Evolutionary conservation across 2,888 invertebrate species (phyloP).

Genomic region (Rhogogaster chlorosoma): DNA sequence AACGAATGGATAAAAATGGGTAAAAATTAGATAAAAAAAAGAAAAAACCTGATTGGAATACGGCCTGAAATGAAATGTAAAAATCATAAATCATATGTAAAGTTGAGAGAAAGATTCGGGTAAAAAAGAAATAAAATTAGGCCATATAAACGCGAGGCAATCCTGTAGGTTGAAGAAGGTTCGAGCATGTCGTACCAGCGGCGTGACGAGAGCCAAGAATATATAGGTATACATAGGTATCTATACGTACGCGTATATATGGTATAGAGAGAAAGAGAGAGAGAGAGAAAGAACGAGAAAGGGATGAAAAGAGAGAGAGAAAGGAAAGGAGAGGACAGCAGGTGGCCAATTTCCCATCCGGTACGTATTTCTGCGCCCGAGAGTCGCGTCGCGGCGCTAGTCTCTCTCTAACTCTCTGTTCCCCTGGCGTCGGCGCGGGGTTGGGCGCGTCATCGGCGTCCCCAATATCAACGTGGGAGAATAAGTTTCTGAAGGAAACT

Average conservation of each 20-base stretch:
- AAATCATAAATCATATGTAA: neutral
- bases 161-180: slow-evolving; percentile 28
- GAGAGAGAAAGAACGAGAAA: neutral
- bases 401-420: slow-evolving; percentile 8
- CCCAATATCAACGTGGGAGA: slow-evolving; percentile 38
- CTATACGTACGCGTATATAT: neutral
- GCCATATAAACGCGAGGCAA: neutral
- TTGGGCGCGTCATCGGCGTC: slow-evolving; percentile 33
- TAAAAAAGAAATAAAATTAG: neutral
- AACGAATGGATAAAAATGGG: no score
- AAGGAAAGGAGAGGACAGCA: slow-evolving; percentile 24
- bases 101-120: neutral
- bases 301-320: neutral
- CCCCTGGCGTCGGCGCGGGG: neutral
- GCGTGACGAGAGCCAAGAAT: slow-evolving; percentile 16
- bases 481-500: neutral
- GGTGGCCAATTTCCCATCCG: slow-evolving; percentile 52
- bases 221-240: neutral
- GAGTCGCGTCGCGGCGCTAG: slow-evolving; percentile 7
- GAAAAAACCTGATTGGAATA: neutral
- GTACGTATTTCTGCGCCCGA: slow-evolving; percentile 44
- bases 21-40: no score
- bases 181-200: slow-evolving; percentile 21
- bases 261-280: neutral
- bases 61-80: neutral